These are phyloP conservation scores for Resseliella maxima DNA, from an alignment of 2,888 invertebrate species.

Conservation along the genomic window DNA sequence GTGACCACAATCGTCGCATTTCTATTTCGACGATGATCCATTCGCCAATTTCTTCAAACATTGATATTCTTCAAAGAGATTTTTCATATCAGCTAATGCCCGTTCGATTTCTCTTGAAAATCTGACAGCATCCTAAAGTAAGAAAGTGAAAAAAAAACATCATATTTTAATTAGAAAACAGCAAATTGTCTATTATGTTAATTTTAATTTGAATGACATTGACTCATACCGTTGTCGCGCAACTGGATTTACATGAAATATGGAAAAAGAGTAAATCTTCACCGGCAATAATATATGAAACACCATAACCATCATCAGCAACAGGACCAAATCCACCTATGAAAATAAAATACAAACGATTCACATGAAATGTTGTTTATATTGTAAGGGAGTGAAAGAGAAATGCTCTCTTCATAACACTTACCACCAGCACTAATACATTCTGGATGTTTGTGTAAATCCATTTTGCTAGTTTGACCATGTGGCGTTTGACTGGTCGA, in stretches of 20 bases:
- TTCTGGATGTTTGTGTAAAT: conserved; percentile 88
- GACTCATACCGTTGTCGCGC: conserved; percentile 82
- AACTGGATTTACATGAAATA: conserved; percentile 93
- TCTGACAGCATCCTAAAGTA: conserved; percentile 27
- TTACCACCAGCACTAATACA: conserved; percentile 89
- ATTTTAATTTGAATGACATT: not conserved
- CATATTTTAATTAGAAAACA: no score
- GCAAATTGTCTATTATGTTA: not conserved
- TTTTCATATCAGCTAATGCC: conserved; percentile 54
- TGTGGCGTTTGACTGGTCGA: conserved; percentile 99
- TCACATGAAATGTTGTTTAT: no score
- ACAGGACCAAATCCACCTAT: conserved; percentile 95
- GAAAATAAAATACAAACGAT: not conserved
- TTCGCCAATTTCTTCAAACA: conserved; percentile 59
- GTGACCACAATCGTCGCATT: not conserved
- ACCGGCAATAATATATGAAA: conserved; percentile 98
- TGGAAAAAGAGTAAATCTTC: conserved; percentile 98
- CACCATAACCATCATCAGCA: conserved; percentile 98
- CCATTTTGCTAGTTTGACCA: conserved; percentile 90
- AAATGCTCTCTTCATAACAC: not conserved
- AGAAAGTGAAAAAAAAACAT: no score
- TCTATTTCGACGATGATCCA: conserved; percentile 57
- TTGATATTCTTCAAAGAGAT: conserved; percentile 62
- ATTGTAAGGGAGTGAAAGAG: not conserved
- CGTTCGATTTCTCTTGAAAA: conserved; percentile 52